These are phyloP conservation scores for Melinaea menophilus DNA, from an alignment of 2,888 invertebrate genomes.

Conservation along the genomic window DNA sequence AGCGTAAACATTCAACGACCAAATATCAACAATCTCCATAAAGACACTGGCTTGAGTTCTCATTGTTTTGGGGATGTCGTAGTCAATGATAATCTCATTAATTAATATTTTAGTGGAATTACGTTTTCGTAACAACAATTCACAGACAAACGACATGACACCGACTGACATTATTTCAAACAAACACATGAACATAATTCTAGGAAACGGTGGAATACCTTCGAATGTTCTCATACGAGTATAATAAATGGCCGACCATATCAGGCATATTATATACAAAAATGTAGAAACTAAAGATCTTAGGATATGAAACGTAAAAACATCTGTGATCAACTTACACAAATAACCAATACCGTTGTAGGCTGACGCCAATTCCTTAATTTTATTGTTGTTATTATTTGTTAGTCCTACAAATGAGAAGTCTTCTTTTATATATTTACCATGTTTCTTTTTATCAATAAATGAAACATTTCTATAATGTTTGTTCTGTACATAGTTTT, in stretches of 20 bases:
- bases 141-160: slow-evolving; percentile 49
- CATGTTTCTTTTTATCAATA: slow-evolving; percentile 29
- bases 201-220: slow-evolving; percentile 27
- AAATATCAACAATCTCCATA: slow-evolving; percentile 54
- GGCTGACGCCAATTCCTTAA: slow-evolving; percentile 46
- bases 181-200: slow-evolving; percentile 34
- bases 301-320: slow-evolving; percentile 57
- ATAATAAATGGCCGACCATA: slow-evolving; percentile 51
- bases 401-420: slow-evolving; percentile 41
- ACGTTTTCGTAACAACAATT: slow-evolving; percentile 43
- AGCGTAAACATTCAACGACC: slow-evolving; percentile 41
- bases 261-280: slow-evolving; percentile 48
- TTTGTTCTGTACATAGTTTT: slow-evolving; percentile 38
- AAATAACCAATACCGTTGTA: slow-evolving; percentile 50
- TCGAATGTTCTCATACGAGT: slow-evolving; percentile 34
- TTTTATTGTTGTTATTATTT: slow-evolving; percentile 41
- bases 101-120: slow-evolving; percentile 49
- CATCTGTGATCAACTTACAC: slow-evolving; percentile 45
- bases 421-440: slow-evolving; percentile 25
- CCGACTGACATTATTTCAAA: slow-evolving; percentile 18
- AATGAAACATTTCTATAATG: slow-evolving; percentile 36
- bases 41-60: slow-evolving; percentile 58
- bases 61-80: slow-evolving; percentile 49
- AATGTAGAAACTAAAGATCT: slow-evolving; percentile 54
- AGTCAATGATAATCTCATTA: slow-evolving; percentile 59